Conservation (phyloP, 2,797 vertebrate species). For the Poliocrania exsul region DNA sequence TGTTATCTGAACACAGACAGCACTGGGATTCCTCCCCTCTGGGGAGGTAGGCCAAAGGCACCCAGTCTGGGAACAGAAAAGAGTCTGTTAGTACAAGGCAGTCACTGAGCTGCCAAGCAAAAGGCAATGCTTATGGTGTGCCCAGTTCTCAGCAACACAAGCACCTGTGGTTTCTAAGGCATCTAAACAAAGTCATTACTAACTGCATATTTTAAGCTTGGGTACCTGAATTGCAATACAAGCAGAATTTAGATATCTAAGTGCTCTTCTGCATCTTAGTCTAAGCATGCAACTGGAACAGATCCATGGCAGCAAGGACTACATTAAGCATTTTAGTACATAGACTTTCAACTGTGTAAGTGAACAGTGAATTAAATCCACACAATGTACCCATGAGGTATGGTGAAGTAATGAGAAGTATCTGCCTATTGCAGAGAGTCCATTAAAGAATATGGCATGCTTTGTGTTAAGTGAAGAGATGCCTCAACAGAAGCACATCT, state of each 20-base stretch:
- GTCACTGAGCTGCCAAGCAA: background rate
- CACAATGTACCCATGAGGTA: background rate
- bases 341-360: background rate
- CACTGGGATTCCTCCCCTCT: background rate
- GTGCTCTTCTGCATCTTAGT: background rate
- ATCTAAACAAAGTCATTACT: background rate
- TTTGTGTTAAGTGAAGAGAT: background rate
- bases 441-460: background rate
- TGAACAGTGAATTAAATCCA: background rate
- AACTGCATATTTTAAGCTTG: background rate
- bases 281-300: background rate
- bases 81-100: background rate
- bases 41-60: background rate
- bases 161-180: background rate
- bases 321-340: background rate
- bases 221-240: background rate
- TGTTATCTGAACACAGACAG: background rate
- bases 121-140: background rate
- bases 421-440: rapidly evolving
- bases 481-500: background rate
- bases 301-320: background rate
- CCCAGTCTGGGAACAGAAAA: background rate
- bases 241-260: background rate
- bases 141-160: background rate
- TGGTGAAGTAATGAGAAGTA: background rate